Percentiles rank a stretch among this genome's conserved stretches.
phyloP scores from a whole-genome alignment of 2,797 vertebrate genomes.

The Acanthornis magna region DNA sequence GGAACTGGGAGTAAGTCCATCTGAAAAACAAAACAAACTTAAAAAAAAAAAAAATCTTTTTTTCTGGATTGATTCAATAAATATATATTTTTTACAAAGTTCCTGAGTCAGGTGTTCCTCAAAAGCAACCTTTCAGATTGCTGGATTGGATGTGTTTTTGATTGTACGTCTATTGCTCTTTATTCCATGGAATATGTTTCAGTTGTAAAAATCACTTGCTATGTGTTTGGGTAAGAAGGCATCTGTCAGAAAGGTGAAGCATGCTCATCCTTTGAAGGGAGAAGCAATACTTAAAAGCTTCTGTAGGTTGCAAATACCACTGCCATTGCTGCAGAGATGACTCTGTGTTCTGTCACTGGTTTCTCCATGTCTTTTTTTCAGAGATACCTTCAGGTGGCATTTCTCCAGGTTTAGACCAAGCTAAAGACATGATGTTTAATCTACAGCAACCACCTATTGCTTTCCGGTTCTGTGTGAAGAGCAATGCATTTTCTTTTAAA shows the following conservation, averaged over 20 bases:
- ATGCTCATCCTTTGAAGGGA: background rate
- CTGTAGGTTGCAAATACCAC: background rate
- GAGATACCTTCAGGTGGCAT: background rate
- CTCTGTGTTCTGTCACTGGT: background rate
- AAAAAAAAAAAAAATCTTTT: background rate
- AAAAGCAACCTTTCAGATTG: background rate
- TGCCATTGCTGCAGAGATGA: background rate
- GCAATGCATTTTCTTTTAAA: background rate
- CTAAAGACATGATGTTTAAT: background rate
- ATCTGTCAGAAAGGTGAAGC: background rate
- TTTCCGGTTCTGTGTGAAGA: background rate
- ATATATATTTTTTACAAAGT: background rate
- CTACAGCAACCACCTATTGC: background rate
- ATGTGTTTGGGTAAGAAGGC: background rate
- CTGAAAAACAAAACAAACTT: background rate
- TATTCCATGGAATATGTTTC: background rate
- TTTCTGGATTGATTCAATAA: background rate
- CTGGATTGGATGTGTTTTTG: background rate
- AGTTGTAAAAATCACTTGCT: background rate
- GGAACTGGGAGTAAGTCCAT: too few species aligned
- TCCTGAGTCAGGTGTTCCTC: background rate
- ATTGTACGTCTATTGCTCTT: background rate
- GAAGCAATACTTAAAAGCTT: background rate
- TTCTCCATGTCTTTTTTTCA: background rate
- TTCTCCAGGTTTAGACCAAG: background rate